Evolutionary conservation across 2,888 invertebrate genomes (phyloP).

Genomic region (Tenthredo distinguenda): DNA sequence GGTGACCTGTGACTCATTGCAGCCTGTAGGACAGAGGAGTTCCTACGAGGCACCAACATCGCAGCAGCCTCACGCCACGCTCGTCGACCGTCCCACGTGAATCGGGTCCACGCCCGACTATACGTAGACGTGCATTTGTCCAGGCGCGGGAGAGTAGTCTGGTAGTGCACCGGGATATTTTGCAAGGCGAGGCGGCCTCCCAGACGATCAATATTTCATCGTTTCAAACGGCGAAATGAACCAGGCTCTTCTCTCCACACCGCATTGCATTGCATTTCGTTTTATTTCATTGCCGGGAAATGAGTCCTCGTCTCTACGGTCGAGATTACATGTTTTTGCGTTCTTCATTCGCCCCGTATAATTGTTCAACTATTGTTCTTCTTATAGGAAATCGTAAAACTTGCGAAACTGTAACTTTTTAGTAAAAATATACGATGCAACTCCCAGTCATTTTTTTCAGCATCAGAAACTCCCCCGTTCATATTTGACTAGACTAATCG

Average conservation of each 20-base stretch:
- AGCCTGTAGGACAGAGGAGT: conserved; percentile 9
- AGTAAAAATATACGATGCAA: no score
- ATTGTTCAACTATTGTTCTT: background rate
- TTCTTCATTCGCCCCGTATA: background rate
- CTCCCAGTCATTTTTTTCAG: no score
- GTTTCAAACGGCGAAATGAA: conserved; percentile 37
- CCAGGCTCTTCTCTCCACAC: background rate
- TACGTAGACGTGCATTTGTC: background rate
- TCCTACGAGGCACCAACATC: background rate
- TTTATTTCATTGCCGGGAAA: background rate
- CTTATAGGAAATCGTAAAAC: background rate
- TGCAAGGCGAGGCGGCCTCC: conserved; percentile 29
- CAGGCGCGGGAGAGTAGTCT: conserved; percentile 19
- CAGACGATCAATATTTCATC: conserved; percentile 47
- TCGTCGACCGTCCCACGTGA: conserved; percentile 22
- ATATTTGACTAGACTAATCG: no score
- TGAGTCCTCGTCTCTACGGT: background rate
- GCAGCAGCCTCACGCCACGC: background rate
- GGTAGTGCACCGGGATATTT: conserved; percentile 31
- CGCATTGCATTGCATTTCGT: background rate
- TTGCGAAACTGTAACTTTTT: no score
- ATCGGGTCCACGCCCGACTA: conserved; percentile 26
- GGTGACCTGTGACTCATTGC: conserved; percentile 40
- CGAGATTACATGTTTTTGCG: no score
- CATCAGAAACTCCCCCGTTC: no score